Evolutionary conservation across 1,140 invertebrate species (phyloP), one percentile per base, ranked within the genome.

Genomic region (Heliconius himera): DNA sequence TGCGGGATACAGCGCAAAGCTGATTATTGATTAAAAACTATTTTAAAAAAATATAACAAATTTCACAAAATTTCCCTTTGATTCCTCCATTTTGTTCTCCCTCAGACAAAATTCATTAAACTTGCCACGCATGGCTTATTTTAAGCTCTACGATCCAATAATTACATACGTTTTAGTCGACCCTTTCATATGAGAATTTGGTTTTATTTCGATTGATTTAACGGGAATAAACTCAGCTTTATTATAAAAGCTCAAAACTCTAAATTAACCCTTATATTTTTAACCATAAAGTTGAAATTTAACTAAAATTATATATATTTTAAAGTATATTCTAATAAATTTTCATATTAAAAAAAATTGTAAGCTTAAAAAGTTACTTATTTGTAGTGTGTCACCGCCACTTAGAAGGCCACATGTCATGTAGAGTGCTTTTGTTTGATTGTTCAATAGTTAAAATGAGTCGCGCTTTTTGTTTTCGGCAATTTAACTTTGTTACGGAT

Each of bases 361-460:
- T 66, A 66, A 66, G 85, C 84, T 90, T 91, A 89, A 90, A 91
- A 93, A 85, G 91, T 93, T 91, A 93, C 90, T 89, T 93, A 94
- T 94, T 94, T 94, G 92, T 92, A 90, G 87, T 91, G 91, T 94
- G 93, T 94, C 93, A 93, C 91, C 91, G 87, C 91, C 92, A 94
- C 93, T 94, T 94, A 93, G 87, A 84, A 85, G 89, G 91, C 91
- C 93, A 94, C 93, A 94, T 94, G 93, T 94, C 93, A 91, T 86
- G 87, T 92, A 70, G 78, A 94, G 93, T 89, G 91, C 88, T 90
- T 89, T 93, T 88, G n/a, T 82, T 85, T 86, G 82, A 89, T 92
- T 91, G 87, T 92, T 89, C 84, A 83, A 82, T 79, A 80, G 81
- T 86, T 85, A 85, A 82, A 82, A 76, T 70, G 83, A 84, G 82